These are phyloP conservation scores for Daktulosphaira vitifoliae DNA, from an alignment of 1,140 invertebrate genomes.

Conservation along the genomic window DNA sequence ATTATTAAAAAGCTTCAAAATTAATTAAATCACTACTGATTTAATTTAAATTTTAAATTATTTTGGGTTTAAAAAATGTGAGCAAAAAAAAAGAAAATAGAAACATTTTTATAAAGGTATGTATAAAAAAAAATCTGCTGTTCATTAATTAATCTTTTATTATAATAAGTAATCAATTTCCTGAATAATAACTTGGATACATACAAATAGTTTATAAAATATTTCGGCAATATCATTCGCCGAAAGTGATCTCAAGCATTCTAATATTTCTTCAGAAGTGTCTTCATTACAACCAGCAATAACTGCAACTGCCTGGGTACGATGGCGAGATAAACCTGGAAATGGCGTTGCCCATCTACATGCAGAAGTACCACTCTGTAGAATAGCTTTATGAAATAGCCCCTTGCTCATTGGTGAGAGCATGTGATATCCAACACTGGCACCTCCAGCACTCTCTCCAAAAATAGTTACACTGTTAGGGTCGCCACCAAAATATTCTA, in stretches of 20 bases:
- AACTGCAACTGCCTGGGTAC: constrained; percentile 43
- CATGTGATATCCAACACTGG: constrained; percentile 57
- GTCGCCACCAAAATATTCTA: constrained; percentile 65
- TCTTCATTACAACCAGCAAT: constrained; percentile 50
- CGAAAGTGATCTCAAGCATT: constrained; percentile 48
- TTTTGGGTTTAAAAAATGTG: too few relatives aligned
- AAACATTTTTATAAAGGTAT: too few relatives aligned
- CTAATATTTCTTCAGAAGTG: constrained; percentile 47
- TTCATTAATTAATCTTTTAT: too few relatives aligned
- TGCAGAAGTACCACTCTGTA: constrained; percentile 55
- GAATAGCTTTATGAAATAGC: constrained; percentile 43
- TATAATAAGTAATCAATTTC: too few relatives aligned
- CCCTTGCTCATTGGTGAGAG: constrained; percentile 46
- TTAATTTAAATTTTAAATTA: too few relatives aligned
- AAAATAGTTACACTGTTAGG: constrained; percentile 57
- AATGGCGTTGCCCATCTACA: constrained; percentile 49
- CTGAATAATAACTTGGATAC: too few relatives aligned
- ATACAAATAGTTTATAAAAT: too few relatives aligned
- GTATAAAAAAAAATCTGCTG: too few relatives aligned
- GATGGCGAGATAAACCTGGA: neutral
- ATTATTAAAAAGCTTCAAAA: too few relatives aligned
- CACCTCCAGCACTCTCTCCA: constrained; percentile 61
- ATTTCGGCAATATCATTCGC: too few relatives aligned
- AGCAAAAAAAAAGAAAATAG: too few relatives aligned
- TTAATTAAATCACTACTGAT: too few relatives aligned